Percentiles rank a stretch among this genome's conserved stretches.
Evolutionary conservation across 2,113 vertebrate species (phyloP).

Genomic region (Phainopepla nitens): DNA sequence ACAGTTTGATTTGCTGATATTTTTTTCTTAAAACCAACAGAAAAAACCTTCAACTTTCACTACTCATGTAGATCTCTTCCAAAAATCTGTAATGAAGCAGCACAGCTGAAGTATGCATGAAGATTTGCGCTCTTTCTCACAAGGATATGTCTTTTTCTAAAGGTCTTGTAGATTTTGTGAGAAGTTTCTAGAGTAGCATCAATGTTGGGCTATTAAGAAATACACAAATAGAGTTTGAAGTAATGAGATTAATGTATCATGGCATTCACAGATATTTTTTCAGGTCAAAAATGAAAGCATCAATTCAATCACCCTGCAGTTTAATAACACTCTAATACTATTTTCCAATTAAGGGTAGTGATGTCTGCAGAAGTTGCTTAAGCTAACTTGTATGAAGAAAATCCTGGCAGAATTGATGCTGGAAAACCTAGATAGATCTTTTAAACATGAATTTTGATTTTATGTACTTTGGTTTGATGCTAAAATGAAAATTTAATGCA

Average conservation of each 20-base stretch:
- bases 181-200: neutral
- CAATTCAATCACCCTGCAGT: neutral
- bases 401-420: neutral
- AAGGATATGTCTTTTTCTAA: neutral
- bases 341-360: neutral
- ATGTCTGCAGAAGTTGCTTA: neutral
- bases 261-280: neutral
- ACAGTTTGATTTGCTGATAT: neutral
- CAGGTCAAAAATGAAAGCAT: neutral
- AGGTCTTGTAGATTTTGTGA: neutral
- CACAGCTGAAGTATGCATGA: neutral
- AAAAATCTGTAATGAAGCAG: neutral
- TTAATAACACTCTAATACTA: neutral
- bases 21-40: neutral
- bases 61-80: neutral
- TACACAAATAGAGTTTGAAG: neutral
- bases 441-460: neutral
- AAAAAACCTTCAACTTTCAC: neutral
- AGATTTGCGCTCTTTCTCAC: neutral
- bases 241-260: neutral
- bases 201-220: neutral
- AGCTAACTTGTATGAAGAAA: neutral
- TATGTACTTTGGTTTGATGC: neutral
- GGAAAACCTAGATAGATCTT: neutral
- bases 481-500: neutral